A percentile compares a stretch with the other conserved stretches of the same genome.
These are phyloP conservation scores for Pollenia angustigena DNA, from an alignment of 2,888 invertebrate genomes.

Conservation along the genomic window DNA sequence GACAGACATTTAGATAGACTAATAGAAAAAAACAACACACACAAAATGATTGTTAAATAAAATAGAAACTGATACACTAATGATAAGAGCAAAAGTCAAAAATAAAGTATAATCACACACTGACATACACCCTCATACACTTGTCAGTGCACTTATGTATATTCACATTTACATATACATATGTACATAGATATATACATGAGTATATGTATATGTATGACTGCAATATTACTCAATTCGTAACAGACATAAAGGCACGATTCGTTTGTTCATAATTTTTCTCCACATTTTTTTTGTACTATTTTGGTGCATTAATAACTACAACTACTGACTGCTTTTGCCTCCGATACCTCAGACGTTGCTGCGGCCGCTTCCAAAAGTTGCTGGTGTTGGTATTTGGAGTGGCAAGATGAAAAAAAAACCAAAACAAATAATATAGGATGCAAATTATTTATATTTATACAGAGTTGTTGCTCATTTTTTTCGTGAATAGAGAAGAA, in stretches of 20 bases:
- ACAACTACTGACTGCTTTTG: constrained; percentile 9
- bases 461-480: constrained; percentile 20
- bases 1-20: neutral
- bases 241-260: constrained; percentile 66
- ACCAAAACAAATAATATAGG: constrained; percentile 16
- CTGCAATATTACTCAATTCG: constrained; percentile 62
- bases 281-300: constrained; percentile 8
- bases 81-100: constrained; percentile 71
- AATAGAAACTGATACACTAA: constrained; percentile 69
- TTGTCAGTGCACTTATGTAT: neutral
- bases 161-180: too few species aligned
- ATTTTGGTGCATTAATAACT: constrained; percentile 32
- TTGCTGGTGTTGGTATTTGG: constrained; percentile 11
- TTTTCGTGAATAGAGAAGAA: constrained; percentile 42
- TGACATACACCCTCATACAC: neutral
- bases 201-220: neutral
- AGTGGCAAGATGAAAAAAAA: constrained; percentile 37
- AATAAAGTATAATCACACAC: constrained; percentile 12
- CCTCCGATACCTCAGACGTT: neutral
- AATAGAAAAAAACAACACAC: constrained; percentile 22
- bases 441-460: constrained; percentile 53
- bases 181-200: neutral
- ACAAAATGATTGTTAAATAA: constrained; percentile 33
- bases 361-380: neutral
- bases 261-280: constrained; percentile 38